Conservation (phyloP, 1,140 invertebrate species). For the Drosophila erecta region DNA sequence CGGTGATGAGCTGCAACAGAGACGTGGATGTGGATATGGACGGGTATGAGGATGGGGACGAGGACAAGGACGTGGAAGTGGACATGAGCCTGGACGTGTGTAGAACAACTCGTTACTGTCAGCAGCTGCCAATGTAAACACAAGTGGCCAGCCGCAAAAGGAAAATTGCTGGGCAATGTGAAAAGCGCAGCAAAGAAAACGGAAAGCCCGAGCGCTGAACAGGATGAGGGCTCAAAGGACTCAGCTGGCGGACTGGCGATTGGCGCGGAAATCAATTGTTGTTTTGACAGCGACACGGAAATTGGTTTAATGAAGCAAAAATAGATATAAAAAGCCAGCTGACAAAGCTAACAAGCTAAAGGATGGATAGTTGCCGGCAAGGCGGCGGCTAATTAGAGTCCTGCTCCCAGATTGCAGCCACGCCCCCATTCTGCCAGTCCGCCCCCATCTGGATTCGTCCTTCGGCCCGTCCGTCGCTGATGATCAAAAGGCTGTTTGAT, state of each 20-base stretch:
- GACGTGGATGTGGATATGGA: slow-evolving; percentile 26
- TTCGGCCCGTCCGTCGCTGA: slow-evolving; percentile 32
- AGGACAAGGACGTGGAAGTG: slow-evolving; percentile 14
- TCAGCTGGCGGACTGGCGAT: slow-evolving; percentile 57
- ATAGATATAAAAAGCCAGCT: slow-evolving; percentile 72
- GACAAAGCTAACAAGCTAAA: slow-evolving; percentile 78
- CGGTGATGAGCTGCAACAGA: slow-evolving; percentile 54
- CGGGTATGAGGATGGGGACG: neutral
- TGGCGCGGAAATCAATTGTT: slow-evolving; percentile 83
- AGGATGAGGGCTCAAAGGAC: slow-evolving; percentile 44
- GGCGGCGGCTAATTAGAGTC: slow-evolving; percentile 72
- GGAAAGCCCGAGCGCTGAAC: neutral
- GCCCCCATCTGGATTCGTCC: slow-evolving; percentile 10
- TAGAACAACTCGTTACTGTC: slow-evolving; percentile 81
- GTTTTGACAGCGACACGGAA: slow-evolving; percentile 83
- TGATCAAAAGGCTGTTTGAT: slow-evolving; percentile 80
- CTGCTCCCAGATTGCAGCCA: slow-evolving; percentile 63
- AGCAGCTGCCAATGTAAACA: slow-evolving; percentile 80
- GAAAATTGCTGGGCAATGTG: slow-evolving; percentile 55
- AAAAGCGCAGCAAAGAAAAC: slow-evolving; percentile 51
- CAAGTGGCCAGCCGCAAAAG: slow-evolving; percentile 74
- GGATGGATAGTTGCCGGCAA: slow-evolving; percentile 25
- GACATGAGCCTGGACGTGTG: slow-evolving; percentile 58
- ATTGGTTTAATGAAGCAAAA: slow-evolving; percentile 83
- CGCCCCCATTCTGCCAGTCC: slow-evolving; percentile 1